These are phyloP conservation scores for Carassius auratus DNA, from an alignment of 2,113 vertebrate species.

Conservation along the genomic window DNA sequence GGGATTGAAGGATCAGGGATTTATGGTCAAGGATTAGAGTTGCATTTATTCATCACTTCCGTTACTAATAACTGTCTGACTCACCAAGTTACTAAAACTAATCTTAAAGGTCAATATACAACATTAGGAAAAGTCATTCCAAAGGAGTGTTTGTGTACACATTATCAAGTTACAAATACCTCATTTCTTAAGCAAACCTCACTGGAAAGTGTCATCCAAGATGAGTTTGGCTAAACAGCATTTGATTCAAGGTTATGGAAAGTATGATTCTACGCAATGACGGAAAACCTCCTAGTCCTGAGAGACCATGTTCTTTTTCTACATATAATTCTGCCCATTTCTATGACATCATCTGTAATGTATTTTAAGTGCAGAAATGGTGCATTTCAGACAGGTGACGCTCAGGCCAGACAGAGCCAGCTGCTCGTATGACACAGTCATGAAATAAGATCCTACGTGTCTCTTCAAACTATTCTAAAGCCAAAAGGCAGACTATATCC, in stretches of 20 bases:
- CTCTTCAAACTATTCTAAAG: conserved; percentile 30
- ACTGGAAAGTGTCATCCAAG: background rate
- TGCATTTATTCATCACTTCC: background rate
- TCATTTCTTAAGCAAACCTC: background rate
- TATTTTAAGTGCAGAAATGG: conserved; percentile 38
- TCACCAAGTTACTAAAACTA: background rate
- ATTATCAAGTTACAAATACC: background rate
- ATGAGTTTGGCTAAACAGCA: background rate
- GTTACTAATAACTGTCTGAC: background rate
- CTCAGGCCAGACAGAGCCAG: conserved; percentile 31
- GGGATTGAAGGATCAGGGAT: background rate
- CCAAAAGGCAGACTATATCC: conserved; percentile 37
- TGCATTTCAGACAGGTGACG: conserved; percentile 8
- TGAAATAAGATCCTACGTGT: conserved; percentile 45
- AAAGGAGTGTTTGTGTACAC: background rate
- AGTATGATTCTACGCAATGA: background rate
- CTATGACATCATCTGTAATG: conserved; percentile 6
- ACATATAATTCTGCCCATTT: background rate
- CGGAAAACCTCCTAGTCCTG: background rate
- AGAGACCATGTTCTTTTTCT: background rate
- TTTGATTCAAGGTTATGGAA: conserved; percentile 9
- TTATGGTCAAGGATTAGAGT: background rate
- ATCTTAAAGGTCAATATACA: background rate
- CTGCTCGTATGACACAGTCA: background rate
- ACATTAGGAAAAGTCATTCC: background rate